Evolutionary conservation across 2,113 vertebrate species (phyloP).

Genomic region (Spea multiplicata): DNA sequence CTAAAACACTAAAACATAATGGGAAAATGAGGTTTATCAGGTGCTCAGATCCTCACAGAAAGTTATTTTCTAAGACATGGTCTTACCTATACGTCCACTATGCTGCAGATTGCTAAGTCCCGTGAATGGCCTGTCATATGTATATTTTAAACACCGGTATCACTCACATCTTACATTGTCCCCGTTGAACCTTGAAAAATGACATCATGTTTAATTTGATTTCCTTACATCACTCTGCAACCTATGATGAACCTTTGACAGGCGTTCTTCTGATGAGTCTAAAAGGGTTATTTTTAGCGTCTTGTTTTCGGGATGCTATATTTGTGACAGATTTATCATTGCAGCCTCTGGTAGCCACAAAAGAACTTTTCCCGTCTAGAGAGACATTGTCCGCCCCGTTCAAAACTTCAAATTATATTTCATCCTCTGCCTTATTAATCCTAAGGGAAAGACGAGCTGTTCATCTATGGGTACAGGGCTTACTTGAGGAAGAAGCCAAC

Average conservation of each 20-base stretch:
- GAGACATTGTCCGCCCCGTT: background rate
- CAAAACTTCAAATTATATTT: background rate
- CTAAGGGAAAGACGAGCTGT: background rate
- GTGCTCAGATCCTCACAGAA: background rate
- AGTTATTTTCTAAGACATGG: background rate
- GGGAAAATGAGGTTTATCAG: background rate
- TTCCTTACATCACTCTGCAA: too few species aligned
- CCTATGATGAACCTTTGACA: too few species aligned
- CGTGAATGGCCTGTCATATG: background rate
- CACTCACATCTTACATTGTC: too few species aligned
- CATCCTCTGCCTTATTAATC: background rate
- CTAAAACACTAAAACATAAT: slow-evolving; percentile 36
- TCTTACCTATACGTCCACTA: background rate
- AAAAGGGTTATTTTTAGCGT: background rate
- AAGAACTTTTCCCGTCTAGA: background rate
- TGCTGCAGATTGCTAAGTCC: background rate
- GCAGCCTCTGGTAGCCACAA: background rate
- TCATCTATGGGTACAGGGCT: background rate
- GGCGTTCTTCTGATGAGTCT: background rate
- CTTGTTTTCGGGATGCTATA: background rate
- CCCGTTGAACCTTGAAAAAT: too few species aligned
- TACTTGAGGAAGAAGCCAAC: background rate
- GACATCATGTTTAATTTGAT: too few species aligned
- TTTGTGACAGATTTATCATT: background rate
- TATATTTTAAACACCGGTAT: too few species aligned